These are phyloP conservation scores for Calidris pygmaea DNA, from an alignment of 2,113 vertebrate species.

Conservation along the genomic window DNA sequence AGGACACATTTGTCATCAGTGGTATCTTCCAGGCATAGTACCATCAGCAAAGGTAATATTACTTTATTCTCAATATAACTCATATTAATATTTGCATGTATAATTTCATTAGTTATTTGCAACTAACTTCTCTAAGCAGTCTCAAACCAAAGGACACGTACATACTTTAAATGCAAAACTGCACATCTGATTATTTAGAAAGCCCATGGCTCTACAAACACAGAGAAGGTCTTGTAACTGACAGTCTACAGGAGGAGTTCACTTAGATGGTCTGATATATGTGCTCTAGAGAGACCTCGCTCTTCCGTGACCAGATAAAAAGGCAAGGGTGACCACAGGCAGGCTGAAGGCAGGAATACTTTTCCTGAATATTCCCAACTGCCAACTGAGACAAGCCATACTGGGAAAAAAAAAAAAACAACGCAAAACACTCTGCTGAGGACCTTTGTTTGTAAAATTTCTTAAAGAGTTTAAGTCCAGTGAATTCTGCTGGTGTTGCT, in stretches of 20 bases:
- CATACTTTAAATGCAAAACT: background rate
- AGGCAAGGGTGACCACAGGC: background rate
- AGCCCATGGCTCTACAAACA: background rate
- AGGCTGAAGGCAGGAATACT: background rate
- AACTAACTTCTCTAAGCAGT: background rate
- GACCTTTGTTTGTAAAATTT: background rate
- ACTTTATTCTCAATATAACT: background rate
- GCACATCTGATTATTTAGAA: background rate
- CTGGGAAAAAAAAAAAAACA: background rate
- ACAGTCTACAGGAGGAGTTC: background rate
- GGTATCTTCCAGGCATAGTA: no score
- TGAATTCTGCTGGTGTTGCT: background rate
- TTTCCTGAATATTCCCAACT: background rate
- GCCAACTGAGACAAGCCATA: background rate
- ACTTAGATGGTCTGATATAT: accelerated
- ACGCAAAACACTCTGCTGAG: background rate
- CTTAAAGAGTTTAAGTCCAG: background rate
- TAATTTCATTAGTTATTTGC: background rate
- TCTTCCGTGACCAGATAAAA: background rate
- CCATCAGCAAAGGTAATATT: background rate
- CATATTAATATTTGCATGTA: background rate
- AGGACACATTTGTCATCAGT: background rate
- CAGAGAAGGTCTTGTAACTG: background rate
- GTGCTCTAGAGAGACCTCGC: background rate
- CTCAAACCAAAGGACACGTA: background rate